Conservation (phyloP, 2,888 invertebrate species). For the Cantharis lateralis region DNA sequence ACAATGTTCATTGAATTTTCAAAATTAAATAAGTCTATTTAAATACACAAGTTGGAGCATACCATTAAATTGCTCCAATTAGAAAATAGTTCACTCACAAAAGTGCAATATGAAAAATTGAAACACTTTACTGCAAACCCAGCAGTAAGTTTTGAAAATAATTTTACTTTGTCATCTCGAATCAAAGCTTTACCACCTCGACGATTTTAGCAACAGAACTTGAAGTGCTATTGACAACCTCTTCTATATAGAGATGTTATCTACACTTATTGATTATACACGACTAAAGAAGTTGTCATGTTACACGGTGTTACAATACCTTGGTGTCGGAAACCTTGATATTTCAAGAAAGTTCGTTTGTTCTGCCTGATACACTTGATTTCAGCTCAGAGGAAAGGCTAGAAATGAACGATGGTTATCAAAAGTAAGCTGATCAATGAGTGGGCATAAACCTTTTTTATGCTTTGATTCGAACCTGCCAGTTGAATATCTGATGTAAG, state of each 20-base stretch:
- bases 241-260: neutral
- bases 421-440: neutral
- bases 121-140: neutral
- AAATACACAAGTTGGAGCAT: slow-evolving; percentile 3
- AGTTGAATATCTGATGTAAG: neutral
- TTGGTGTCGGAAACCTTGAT: neutral
- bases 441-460: no score
- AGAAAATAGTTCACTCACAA: neutral
- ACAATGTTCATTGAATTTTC: neutral
- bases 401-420: neutral
- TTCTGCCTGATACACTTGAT: no score
- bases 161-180: neutral
- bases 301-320: neutral
- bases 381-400: neutral
- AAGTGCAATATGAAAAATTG: neutral
- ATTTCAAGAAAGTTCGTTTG: neutral
- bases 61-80: neutral
- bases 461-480: neutral
- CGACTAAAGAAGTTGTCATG: neutral
- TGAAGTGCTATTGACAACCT: neutral
- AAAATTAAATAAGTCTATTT: neutral
- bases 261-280: neutral
- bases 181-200: neutral
- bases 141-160: neutral
- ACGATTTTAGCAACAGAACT: neutral